phyloP scores from a whole-genome alignment of 2,888 invertebrate genomes.

The Dicycla oo region DNA sequence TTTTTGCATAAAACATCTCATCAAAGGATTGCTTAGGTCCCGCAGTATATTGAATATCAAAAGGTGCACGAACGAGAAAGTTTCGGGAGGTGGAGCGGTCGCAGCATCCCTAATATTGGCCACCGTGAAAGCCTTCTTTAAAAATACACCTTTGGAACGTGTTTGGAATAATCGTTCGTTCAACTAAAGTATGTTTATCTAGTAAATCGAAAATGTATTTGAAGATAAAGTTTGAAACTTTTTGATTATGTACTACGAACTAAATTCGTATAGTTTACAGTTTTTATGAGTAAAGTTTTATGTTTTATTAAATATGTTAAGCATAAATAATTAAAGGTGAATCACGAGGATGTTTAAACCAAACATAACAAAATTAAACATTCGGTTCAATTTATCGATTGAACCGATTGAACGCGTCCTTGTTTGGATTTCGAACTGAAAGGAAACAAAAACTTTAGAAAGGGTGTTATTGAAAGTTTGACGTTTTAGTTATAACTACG shows the following conservation, averaged over 20 bases:
- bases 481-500: constrained; percentile 17
- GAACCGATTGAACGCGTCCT: constrained; percentile 26
- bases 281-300: constrained; percentile 13
- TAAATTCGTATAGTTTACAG: constrained; percentile 15
- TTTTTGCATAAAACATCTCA: constrained; percentile 91
- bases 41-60: constrained; percentile 90
- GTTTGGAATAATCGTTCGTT: constrained; percentile 84
- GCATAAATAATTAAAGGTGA: not conserved
- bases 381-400: constrained; percentile 27
- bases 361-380: constrained; percentile 8
- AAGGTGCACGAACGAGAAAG: constrained; percentile 87
- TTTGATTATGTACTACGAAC: constrained; percentile 32
- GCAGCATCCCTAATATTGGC: constrained; percentile 85
- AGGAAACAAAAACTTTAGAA: constrained; percentile 21
- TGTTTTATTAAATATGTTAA: constrained; percentile 6
- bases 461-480: constrained; percentile 31
- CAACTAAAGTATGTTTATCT: constrained; percentile 66
- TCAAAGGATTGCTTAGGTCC: constrained; percentile 90
- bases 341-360: constrained; percentile 10
- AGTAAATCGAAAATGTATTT: constrained; percentile 70
- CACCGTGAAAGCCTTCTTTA: constrained; percentile 87
- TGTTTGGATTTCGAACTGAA: constrained; percentile 15
- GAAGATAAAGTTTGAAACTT: constrained; percentile 55
- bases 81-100: constrained; percentile 81
- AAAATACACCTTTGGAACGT: constrained; percentile 89